Evolutionary conservation across 2,797 vertebrate species (phyloP).

Genomic region (Centropyge bicolor): DNA sequence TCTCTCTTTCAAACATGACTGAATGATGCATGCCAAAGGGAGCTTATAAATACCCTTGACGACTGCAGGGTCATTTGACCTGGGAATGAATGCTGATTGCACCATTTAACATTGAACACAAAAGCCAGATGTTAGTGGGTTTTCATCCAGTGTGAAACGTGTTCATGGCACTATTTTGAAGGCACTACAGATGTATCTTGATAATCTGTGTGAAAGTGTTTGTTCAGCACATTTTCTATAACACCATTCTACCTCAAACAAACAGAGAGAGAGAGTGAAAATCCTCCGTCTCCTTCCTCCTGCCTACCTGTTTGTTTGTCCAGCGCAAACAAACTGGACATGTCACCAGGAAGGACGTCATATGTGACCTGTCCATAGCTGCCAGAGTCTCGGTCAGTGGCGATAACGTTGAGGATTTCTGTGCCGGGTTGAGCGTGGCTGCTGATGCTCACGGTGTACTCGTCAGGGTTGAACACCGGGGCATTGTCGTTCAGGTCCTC

Average conservation of each 20-base stretch:
- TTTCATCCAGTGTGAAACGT: too few species aligned
- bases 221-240: neutral
- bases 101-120: too few species aligned
- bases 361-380: constrained; percentile 88
- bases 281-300: neutral
- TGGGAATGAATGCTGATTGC: too few species aligned
- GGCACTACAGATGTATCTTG: too few species aligned
- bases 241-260: neutral
- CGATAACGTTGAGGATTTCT: constrained; percentile 89
- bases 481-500: constrained; percentile 93
- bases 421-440: constrained; percentile 88
- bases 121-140: too few species aligned
- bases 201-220: neutral
- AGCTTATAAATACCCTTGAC: too few species aligned
- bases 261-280: neutral
- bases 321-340: constrained; percentile 88
- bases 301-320: constrained; percentile 90
- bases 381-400: constrained; percentile 90
- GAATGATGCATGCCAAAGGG: too few species aligned
- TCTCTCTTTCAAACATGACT: too few species aligned
- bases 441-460: constrained; percentile 89
- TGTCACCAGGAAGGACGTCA: constrained; percentile 86
- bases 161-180: too few species aligned
- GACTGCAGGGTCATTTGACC: too few species aligned
- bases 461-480: constrained; percentile 89